A percentile compares a stretch with the other conserved stretches of the same genome.
phyloP scores from a whole-genome alignment of 2,113 vertebrate species.

The Grammomys dolichurus region DNA sequence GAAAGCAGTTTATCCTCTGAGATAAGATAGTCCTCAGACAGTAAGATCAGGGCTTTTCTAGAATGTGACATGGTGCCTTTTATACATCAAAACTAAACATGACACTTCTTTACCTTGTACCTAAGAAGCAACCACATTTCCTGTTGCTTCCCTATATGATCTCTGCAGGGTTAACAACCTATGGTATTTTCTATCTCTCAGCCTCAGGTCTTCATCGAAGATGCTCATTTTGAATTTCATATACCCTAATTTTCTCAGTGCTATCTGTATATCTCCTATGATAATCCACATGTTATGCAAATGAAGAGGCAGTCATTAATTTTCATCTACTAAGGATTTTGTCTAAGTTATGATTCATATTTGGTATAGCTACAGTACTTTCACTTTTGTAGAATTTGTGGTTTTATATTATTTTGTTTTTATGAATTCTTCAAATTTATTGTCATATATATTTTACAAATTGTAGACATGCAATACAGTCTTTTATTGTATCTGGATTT shows the following conservation, averaged over 20 bases:
- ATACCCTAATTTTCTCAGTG: background rate
- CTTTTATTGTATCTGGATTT: background rate
- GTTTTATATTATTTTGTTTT: background rate
- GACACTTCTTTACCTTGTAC: background rate
- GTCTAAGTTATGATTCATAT: background rate
- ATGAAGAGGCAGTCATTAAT: background rate
- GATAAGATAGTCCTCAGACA: background rate
- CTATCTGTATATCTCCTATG: background rate
- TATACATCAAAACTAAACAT: background rate
- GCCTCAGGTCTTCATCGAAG: background rate
- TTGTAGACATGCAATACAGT: background rate
- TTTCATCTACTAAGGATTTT: rapidly evolving
- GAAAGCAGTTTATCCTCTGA: background rate
- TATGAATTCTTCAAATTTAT: background rate
- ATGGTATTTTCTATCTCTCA: background rate
- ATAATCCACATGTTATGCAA: background rate
- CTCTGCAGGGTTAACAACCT: background rate
- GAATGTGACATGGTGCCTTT: background rate
- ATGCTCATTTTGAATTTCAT: background rate
- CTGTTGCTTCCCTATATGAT: rapidly evolving
- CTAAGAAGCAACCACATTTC: background rate
- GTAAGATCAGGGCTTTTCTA: background rate
- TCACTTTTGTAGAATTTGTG: background rate
- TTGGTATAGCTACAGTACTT: background rate
- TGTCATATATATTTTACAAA: background rate